Base-by-base conservation (phyloP, 2,888 invertebrate species). In the Dicyrtoma fusca region DNA sequence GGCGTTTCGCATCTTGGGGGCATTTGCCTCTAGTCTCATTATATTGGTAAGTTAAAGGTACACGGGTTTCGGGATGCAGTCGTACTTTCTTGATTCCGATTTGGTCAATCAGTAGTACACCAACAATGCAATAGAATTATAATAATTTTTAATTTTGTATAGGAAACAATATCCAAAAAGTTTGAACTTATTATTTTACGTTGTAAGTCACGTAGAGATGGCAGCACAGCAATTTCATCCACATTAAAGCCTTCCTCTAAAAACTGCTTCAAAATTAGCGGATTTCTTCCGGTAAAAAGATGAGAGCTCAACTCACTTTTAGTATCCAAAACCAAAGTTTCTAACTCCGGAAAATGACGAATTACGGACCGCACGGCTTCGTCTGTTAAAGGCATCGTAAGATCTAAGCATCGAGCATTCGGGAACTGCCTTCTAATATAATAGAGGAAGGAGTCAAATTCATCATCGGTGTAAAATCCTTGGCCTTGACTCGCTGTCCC, bases 231-330 rank as follows among this genome's bases (percentile, higher is more conserved):
- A 57, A 57, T 57, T 55, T 69, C 69, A n/a, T 19, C 2, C 21
- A 59, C 10, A 59, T 69, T 45, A 14, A 8, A 25, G 13, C 69
- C 69, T n/a, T 53, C 69, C 1, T 42, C 34, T 1, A 47, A 6
- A 45, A 45, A 69, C 13, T 69, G 34, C 21, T 55, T 45, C 21
- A 69, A 44, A 4, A 57, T 57, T 8, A 57, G 14, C 11, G 13
- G 21, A 57, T 69, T 69, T 44, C 69, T 17, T 1, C 69, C 69
- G 0, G 69, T 69, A 57, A 69, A 69, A 6, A 69, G 57, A 23
- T 57, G 49, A 23, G 44, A 17, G 21, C 44, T 45, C 4, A 69
- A 17, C 4, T 42, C 3, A 21, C 55, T 45, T 13, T 42, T 59
- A 1, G 57, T 69, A n/a, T 59, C 57, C 10, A 69, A 57, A 4